These are phyloP conservation scores for Anthoscopus minutus DNA, from an alignment of 2,113 vertebrate genomes.

Conservation along the genomic window DNA sequence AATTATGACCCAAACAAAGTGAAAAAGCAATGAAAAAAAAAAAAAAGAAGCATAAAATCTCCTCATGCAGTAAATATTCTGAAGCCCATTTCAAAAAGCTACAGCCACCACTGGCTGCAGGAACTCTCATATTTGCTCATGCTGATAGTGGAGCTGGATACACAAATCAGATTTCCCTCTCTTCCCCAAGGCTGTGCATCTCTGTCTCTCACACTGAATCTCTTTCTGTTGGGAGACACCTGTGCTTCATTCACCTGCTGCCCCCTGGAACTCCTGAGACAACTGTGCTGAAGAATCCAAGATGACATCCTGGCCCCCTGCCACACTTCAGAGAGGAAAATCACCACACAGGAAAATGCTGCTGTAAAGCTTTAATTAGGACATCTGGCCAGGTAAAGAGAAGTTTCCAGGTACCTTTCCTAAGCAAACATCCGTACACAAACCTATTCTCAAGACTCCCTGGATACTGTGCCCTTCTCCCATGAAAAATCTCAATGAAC, in stretches of 20 bases:
- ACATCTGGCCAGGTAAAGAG: not conserved
- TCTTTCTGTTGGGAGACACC: not conserved
- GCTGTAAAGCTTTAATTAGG: rapidly evolving
- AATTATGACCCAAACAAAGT: not conserved
- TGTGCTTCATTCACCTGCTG: not conserved
- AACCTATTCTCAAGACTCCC: not conserved
- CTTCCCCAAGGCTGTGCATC: not conserved
- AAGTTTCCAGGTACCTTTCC: not conserved
- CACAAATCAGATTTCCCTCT: not conserved
- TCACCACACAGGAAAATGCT: not conserved
- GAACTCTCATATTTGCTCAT: not conserved
- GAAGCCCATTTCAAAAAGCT: not conserved
- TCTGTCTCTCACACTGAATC: not conserved
- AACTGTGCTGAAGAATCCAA: not conserved
- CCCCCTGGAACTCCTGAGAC: not conserved
- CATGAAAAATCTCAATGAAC: not conserved
- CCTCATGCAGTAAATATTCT: not conserved
- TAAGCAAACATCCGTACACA: not conserved
- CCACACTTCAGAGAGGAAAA: not conserved
- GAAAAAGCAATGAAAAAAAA: not conserved
- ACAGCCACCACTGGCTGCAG: not conserved
- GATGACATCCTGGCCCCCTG: not conserved
- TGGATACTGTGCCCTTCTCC: not conserved
- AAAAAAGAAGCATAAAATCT: not conserved
- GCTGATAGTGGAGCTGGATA: not conserved